These are phyloP conservation scores for Gracilinanus agilis DNA, from an alignment of 2,113 vertebrate species.

Conservation along the genomic window DNA sequence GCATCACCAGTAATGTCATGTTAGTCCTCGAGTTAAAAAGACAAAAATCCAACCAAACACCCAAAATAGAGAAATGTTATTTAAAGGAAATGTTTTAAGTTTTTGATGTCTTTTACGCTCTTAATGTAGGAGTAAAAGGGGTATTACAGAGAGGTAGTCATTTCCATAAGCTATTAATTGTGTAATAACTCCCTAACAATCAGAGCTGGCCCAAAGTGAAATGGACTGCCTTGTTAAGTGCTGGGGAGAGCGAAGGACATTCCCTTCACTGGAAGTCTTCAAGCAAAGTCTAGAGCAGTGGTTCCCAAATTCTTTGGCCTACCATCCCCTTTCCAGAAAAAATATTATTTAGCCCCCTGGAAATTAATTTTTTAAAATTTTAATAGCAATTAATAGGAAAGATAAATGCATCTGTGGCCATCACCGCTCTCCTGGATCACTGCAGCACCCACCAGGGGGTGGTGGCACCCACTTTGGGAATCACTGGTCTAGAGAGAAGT, in stretches of 20 bases:
- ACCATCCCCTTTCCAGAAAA: no score
- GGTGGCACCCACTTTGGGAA: no score
- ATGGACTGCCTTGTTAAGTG: not conserved
- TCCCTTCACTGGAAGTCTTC: not conserved
- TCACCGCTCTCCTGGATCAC: no score
- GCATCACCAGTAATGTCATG: no score
- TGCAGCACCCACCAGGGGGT: no score
- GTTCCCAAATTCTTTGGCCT: no score
- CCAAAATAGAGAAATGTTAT: not conserved
- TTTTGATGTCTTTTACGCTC: not conserved
- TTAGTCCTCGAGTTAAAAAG: no score
- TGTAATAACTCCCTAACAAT: not conserved
- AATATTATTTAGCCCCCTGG: no score
- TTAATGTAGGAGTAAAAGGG: not conserved
- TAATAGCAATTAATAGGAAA: no score
- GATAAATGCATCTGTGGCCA: no score
- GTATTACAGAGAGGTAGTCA: not conserved
- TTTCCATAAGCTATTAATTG: not conserved
- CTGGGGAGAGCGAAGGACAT: not conserved
- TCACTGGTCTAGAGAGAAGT: not conserved
- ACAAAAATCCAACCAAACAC: no score
- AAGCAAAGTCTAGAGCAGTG: not conserved
- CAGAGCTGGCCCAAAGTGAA: not conserved
- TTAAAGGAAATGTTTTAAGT: not conserved
- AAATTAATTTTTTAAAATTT: no score